Percentiles rank a stretch among this genome's conserved stretches.
These are phyloP conservation scores for Siniperca scherzeri DNA, from an alignment of 2,797 vertebrate genomes.

Conservation along the genomic window DNA sequence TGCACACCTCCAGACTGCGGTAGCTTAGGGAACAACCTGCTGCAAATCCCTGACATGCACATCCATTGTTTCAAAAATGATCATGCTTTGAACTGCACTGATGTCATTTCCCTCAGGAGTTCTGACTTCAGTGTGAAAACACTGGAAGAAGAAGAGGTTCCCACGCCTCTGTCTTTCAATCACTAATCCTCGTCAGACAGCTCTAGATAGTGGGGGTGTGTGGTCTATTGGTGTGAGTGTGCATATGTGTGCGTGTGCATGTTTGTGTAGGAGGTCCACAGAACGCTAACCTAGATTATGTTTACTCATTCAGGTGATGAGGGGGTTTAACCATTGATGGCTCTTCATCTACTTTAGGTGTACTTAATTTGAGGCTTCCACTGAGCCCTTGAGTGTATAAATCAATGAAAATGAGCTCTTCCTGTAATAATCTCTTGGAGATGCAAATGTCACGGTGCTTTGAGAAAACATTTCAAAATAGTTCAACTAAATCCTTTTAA, in stretches of 20 bases:
- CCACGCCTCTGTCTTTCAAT: constrained; percentile 73
- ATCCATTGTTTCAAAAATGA: constrained; percentile 43
- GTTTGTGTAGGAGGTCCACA: constrained; percentile 55
- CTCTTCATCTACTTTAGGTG: constrained; percentile 61
- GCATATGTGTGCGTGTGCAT: constrained; percentile 13
- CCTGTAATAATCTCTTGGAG: constrained; percentile 25
- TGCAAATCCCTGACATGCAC: constrained; percentile 37
- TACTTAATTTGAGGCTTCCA: constrained; percentile 48
- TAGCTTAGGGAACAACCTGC: constrained; percentile 16
- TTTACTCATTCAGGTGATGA: constrained; percentile 67
- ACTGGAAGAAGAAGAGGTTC: constrained; percentile 68
- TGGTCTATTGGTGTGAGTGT: constrained; percentile 27
- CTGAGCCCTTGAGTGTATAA: constrained; percentile 28
- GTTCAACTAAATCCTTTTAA: not conserved
- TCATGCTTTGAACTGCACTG: constrained; percentile 60
- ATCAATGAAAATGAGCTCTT: constrained; percentile 38
- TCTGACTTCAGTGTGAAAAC: constrained; percentile 56
- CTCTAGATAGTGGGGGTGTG: constrained; percentile 43
- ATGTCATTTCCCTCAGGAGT: constrained; percentile 75
- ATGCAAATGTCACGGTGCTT: constrained; percentile 16
- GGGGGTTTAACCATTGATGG: constrained; percentile 59
- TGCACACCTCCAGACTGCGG: not conserved
- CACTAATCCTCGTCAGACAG: constrained; percentile 76
- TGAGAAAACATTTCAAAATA: constrained; percentile 6
- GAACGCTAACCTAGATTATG: constrained; percentile 66